These are phyloP conservation scores for Megaleporinus macrocephalus DNA, from an alignment of 2,113 vertebrate genomes.

Conservation along the genomic window DNA sequence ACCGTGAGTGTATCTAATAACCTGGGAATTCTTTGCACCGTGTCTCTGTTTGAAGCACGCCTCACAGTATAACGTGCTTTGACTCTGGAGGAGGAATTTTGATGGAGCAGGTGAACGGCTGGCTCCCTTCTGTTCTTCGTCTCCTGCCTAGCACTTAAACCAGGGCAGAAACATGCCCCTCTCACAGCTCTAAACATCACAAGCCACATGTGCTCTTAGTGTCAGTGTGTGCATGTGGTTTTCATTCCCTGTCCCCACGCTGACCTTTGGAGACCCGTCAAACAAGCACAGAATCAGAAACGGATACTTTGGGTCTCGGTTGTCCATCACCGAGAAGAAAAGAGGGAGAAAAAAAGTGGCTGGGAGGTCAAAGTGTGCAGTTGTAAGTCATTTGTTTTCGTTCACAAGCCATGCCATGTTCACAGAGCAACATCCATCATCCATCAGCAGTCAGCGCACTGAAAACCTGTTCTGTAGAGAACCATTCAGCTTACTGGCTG, in stretches of 20 bases:
- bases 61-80: no score
- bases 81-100: not conserved
- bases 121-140: not conserved
- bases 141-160: not conserved
- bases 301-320: not conserved
- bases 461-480: no score
- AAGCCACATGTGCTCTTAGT: not conserved
- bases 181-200: constrained; percentile 2
- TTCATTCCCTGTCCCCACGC: constrained; percentile 5
- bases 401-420: not conserved
- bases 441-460: not conserved
- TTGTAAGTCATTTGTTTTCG: not conserved
- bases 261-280: constrained; percentile 39
- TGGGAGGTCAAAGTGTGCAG: not conserved
- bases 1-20: no score
- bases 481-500: no score
- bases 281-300: constrained; percentile 11
- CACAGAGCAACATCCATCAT: not conserved
- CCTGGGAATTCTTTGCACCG: no score
- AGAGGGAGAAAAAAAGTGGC: not conserved
- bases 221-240: constrained; percentile 4
- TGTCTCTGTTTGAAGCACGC: no score
- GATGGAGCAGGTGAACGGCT: not conserved
- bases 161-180: not conserved
- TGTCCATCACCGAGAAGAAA: constrained; percentile 21